Evolutionary conservation across 1,140 invertebrate species (phyloP).

Genomic region (Atta colombica): DNA sequence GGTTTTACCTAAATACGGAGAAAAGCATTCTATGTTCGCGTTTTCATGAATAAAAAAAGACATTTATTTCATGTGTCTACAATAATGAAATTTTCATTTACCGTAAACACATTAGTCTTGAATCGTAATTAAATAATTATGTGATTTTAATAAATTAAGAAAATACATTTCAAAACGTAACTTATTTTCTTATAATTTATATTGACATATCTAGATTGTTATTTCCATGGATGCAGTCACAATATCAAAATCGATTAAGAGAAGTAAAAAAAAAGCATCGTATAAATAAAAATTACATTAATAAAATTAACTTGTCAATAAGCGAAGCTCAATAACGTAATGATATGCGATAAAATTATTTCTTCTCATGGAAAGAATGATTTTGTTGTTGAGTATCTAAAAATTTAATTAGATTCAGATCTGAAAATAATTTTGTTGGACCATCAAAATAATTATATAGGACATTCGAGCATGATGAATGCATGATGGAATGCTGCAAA

Average conservation of each 20-base stretch:
- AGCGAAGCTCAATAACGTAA: neutral
- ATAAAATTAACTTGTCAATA: neutral
- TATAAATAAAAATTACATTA: neutral
- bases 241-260: neutral
- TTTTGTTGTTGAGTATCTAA: too few relatives aligned
- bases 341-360: neutral
- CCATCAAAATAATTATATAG: too few relatives aligned
- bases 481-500: too few relatives aligned
- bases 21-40: neutral
- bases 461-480: too few relatives aligned
- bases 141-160: neutral
- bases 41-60: neutral
- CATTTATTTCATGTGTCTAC: neutral
- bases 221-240: neutral
- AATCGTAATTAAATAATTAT: constrained; percentile 2
- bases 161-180: neutral
- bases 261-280: constrained; percentile 10
- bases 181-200: neutral
- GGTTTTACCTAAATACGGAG: neutral
- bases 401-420: too few relatives aligned
- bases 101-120: neutral
- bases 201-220: neutral
- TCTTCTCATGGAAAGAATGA: neutral
- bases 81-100: neutral
- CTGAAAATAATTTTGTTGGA: too few relatives aligned